phyloP scores from a whole-genome alignment of 2,113 vertebrate species.

The Podilymbus podiceps region DNA sequence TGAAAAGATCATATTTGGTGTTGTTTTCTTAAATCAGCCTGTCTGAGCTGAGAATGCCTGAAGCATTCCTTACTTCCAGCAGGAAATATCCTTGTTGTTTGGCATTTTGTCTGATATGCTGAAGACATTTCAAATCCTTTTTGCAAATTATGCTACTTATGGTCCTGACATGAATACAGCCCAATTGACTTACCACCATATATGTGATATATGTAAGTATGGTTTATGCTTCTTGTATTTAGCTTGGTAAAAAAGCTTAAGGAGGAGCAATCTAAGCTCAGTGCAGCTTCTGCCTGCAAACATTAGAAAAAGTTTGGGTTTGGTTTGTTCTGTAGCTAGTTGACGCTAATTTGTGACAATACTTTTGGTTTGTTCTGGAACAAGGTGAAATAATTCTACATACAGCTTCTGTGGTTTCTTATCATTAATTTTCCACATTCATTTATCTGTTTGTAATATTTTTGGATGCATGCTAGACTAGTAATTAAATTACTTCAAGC shows the following conservation, averaged over 20 bases:
- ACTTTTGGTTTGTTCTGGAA: not conserved
- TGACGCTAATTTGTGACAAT: not conserved
- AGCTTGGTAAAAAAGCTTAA: not conserved
- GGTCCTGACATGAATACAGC: not conserved
- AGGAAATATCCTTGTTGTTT: not conserved
- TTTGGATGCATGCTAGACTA: not conserved
- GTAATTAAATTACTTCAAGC: not conserved
- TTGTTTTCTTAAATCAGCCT: not conserved
- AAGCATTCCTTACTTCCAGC: not conserved
- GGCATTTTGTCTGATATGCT: not conserved
- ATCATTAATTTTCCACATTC: not conserved
- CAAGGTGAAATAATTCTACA: not conserved
- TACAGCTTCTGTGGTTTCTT: not conserved
- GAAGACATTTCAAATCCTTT: not conserved
- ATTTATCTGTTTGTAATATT: not conserved
- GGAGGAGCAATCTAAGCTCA: not conserved
- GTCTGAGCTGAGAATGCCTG: not conserved
- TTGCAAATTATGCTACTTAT: not conserved
- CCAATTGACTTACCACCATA: not conserved
- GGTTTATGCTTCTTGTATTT: not conserved
- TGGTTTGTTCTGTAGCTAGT: not conserved
- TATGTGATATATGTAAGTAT: rapidly evolving
- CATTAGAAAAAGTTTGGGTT: not conserved
- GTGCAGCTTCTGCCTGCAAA: not conserved
- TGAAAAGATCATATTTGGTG: not conserved